A percentile compares a stretch with the other conserved stretches of the same genome.
phyloP scores from a whole-genome alignment of 2,888 invertebrate genomes.

The Desoria tigrina region DNA sequence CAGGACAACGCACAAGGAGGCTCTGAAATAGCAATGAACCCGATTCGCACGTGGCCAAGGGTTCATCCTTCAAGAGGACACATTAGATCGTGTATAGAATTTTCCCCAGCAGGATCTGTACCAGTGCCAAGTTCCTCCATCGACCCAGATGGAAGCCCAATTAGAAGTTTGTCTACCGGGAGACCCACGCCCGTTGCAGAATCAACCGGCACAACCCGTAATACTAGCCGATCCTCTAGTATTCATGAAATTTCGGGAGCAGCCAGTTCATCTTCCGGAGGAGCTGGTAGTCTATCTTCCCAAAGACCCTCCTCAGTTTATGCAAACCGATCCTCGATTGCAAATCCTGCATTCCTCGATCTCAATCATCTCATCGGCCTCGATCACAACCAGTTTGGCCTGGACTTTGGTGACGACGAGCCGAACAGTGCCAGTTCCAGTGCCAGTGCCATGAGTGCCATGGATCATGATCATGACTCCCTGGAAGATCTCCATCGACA shows the following conservation, averaged over 20 bases:
- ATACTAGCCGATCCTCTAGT: slow-evolving; percentile 9
- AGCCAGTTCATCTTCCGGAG: slow-evolving; percentile 13
- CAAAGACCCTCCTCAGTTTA: not conserved
- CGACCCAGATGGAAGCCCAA: slow-evolving; percentile 9
- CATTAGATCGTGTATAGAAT: slow-evolving; percentile 50
- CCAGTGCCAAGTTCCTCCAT: slow-evolving; percentile 15
- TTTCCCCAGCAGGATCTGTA: slow-evolving; percentile 31
- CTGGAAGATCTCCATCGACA: slow-evolving; percentile 40
- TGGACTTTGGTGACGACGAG: slow-evolving; percentile 21
- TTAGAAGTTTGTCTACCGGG: slow-evolving; percentile 3
- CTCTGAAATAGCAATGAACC: slow-evolving; percentile 20
- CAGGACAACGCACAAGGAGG: not conserved
- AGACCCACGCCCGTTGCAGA: not conserved
- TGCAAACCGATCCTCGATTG: slow-evolving; percentile 2
- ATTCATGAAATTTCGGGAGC: not conserved
- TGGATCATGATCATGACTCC: slow-evolving; percentile 32
- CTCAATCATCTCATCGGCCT: slow-evolving; percentile 6
- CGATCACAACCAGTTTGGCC: not conserved
- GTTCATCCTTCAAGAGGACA: slow-evolving; percentile 41
- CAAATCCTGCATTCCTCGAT: slow-evolving; percentile 11
- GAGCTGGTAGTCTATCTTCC: not conserved
- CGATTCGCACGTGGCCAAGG: slow-evolving; percentile 49
- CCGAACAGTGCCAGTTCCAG: slow-evolving; percentile 27
- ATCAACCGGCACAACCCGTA: not conserved
- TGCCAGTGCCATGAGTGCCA: slow-evolving; percentile 28